Conservation (phyloP, 2,888 invertebrate species). For the Volucella zonaria region DNA sequence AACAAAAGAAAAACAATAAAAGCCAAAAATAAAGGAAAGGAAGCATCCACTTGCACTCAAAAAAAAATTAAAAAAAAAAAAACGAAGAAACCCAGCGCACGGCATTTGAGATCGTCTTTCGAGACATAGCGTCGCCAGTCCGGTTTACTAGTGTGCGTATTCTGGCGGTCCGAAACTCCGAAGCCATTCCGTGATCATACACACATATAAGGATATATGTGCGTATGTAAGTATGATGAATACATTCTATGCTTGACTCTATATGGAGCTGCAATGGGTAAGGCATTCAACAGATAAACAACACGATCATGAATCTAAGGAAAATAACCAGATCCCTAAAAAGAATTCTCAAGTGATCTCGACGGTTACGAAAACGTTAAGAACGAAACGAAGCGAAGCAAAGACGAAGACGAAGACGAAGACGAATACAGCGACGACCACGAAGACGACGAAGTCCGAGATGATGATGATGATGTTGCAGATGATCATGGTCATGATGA, state of each 20-base stretch:
- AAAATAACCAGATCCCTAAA: slow-evolving; percentile 73
- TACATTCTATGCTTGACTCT: slow-evolving; percentile 66
- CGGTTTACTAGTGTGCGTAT: slow-evolving; percentile 66
- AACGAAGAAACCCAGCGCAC: slow-evolving; percentile 55
- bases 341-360: slow-evolving; percentile 74
- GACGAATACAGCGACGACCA: background rate
- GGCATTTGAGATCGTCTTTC: slow-evolving; percentile 71
- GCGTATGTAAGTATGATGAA: background rate
- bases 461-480: slow-evolving; percentile 18
- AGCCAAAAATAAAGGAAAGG: slow-evolving; percentile 60
- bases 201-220: slow-evolving; percentile 7
- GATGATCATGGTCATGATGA: slow-evolving; percentile 20
- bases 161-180: slow-evolving; percentile 54
- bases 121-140: slow-evolving; percentile 74
- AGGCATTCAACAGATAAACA: slow-evolving; percentile 73
- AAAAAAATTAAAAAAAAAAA: background rate
- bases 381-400: background rate
- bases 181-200: slow-evolving; percentile 9
- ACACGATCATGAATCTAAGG: slow-evolving; percentile 72
- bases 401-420: slow-evolving; percentile 11
- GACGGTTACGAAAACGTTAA: slow-evolving; percentile 9
- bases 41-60: slow-evolving; percentile 72
- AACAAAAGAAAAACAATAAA: slow-evolving; percentile 30
- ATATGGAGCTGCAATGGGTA: slow-evolving; percentile 70
- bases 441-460: background rate